A percentile compares a stretch with the other conserved stretches of the same genome.
Evolutionary conservation across 2,888 invertebrate genomes (phyloP).

Genomic region (Spilarctia lutea): DNA sequence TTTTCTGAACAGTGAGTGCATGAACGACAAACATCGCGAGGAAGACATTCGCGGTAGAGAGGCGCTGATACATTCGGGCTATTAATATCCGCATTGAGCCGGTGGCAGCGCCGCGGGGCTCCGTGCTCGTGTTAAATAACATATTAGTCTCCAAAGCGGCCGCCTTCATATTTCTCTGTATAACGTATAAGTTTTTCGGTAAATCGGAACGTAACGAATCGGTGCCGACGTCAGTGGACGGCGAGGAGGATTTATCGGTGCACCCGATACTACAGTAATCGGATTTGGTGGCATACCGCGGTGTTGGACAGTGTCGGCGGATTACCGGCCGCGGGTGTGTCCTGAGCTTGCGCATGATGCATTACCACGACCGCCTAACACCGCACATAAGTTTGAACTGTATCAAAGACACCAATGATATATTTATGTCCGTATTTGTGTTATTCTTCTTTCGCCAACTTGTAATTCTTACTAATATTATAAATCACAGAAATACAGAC

Average conservation of each 20-base stretch:
- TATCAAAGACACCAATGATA: constrained; percentile 7
- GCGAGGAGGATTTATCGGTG: constrained; percentile 77
- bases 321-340: constrained; percentile 10
- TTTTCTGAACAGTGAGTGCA: neutral
- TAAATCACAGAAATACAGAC: no score
- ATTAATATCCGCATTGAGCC: constrained; percentile 81
- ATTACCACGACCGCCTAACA: constrained; percentile 5
- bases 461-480: neutral
- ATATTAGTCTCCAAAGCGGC: constrained; percentile 81
- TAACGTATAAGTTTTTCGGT: constrained; percentile 71
- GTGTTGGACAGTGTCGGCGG: constrained; percentile 16
- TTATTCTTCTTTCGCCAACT: neutral
- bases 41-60: constrained; percentile 70
- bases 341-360: constrained; percentile 9
- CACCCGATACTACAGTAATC: constrained; percentile 78
- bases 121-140: constrained; percentile 77
- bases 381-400: constrained; percentile 8
- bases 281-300: constrained; percentile 61
- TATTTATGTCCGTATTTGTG: constrained; percentile 1
- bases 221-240: constrained; percentile 74
- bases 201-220: constrained; percentile 81
- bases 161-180: constrained; percentile 77
- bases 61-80: constrained; percentile 73
- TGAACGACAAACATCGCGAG: constrained; percentile 44
- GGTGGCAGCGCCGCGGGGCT: constrained; percentile 79